Conservation (phyloP, 1,140 invertebrate genomes). For the Probaryconus sp. region DNA sequence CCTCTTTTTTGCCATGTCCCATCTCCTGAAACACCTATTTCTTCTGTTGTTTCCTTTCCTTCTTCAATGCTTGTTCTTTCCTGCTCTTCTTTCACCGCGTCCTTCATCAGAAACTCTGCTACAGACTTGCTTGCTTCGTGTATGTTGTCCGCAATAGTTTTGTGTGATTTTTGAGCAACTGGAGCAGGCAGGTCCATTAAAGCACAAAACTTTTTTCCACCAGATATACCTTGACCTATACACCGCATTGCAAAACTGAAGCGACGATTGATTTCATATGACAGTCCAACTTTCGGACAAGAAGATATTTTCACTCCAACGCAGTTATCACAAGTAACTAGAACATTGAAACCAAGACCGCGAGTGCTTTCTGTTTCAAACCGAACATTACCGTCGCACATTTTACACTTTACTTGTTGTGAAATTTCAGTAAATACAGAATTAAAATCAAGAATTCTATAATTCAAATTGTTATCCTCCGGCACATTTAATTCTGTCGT, state of each 20-base stretch:
- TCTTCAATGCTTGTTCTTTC: background rate
- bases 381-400: too few species aligned
- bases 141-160: background rate
- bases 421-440: background rate
- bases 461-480: background rate
- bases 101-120: background rate
- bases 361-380: background rate
- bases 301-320: background rate
- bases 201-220: background rate
- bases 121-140: background rate
- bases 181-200: background rate
- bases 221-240: background rate
- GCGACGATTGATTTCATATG: background rate
- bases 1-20: conserved; percentile 34
- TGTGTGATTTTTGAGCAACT: background rate
- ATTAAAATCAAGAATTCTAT: background rate
- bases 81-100: conserved; percentile 1
- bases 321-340: background rate
- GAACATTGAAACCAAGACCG: background rate
- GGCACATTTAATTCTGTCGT: background rate
- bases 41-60: background rate
- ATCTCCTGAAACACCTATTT: conserved; percentile 35
- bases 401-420: background rate
- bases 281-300: background rate
- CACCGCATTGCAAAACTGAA: background rate